Conservation (phyloP, 2,113 vertebrate species). For the Odocoileus hemionus region DNA sequence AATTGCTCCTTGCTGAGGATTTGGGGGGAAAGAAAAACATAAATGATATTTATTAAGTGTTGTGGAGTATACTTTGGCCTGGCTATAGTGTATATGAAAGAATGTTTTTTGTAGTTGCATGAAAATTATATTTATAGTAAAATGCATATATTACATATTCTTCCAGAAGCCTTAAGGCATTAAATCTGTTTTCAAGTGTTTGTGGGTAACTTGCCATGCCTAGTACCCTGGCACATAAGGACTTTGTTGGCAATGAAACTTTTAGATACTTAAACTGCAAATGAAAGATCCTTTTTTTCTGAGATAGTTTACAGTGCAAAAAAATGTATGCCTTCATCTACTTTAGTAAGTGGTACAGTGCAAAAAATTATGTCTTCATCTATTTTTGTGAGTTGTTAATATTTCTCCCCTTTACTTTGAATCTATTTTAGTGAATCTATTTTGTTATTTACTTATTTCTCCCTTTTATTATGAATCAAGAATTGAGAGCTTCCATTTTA, state of each 20-base stretch:
- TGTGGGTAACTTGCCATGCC: background rate
- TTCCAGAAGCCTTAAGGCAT: background rate
- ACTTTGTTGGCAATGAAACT: constrained; percentile 8
- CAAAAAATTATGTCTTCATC: too few species aligned
- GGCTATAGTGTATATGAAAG: background rate
- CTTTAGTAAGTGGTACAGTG: background rate
- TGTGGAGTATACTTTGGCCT: background rate
- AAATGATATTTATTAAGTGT: background rate
- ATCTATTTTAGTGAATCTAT: background rate
- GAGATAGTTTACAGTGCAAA: background rate
- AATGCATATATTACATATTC: background rate
- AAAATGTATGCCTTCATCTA: background rate
- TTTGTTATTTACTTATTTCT: background rate
- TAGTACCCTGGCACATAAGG: background rate
- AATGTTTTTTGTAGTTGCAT: background rate
- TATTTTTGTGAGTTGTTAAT: background rate
- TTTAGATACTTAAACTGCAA: background rate
- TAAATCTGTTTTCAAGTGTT: background rate
- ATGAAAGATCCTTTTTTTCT: background rate
- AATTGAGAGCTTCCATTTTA: background rate
- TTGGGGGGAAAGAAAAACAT: background rate
- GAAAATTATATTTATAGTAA: background rate
- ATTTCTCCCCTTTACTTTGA: background rate
- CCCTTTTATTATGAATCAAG: background rate
- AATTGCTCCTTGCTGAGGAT: background rate